Percentiles rank a stretch among this genome's conserved stretches.
phyloP scores from a whole-genome alignment of 2,888 invertebrate species.

The Torymus auratus region DNA sequence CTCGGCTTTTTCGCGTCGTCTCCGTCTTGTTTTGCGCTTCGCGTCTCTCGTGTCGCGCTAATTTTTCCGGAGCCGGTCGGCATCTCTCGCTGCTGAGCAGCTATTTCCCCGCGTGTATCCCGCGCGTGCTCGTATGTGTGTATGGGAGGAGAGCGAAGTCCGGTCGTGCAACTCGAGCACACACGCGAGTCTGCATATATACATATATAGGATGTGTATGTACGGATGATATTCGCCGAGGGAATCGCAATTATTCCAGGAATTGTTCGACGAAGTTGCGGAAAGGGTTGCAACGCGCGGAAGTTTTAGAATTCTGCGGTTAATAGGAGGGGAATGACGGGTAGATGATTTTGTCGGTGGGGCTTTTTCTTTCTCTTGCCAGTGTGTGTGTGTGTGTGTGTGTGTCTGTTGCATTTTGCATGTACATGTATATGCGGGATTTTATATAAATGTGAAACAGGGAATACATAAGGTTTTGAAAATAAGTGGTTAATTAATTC shows the following conservation, averaged over 20 bases:
- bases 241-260: constrained; percentile 31
- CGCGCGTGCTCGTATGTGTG: no score
- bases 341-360: no score
- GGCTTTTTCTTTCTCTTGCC: no score
- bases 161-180: no score
- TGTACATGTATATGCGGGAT: no score
- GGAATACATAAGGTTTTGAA: no score
- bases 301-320: not conserved
- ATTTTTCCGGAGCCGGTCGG: constrained; percentile 14
- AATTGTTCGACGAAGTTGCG: constrained; percentile 10
- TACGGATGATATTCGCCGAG: not conserved
- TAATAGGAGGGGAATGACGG: no score
- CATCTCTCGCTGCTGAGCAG: not conserved
- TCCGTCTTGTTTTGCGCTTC: not conserved
- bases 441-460: no score
- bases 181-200: not conserved
- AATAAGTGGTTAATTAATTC: no score
- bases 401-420: no score
- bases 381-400: no score
- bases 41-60: constrained; percentile 16
- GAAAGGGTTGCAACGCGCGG: not conserved
- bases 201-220: not conserved
- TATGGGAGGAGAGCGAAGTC: no score
- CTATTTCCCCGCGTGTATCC: not conserved
- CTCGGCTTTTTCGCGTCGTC: not conserved